A percentile compares a stretch with the other conserved stretches of the same genome.
Evolutionary conservation across 2,113 vertebrate species (phyloP).

Genomic region (Eupsittula cactorum): DNA sequence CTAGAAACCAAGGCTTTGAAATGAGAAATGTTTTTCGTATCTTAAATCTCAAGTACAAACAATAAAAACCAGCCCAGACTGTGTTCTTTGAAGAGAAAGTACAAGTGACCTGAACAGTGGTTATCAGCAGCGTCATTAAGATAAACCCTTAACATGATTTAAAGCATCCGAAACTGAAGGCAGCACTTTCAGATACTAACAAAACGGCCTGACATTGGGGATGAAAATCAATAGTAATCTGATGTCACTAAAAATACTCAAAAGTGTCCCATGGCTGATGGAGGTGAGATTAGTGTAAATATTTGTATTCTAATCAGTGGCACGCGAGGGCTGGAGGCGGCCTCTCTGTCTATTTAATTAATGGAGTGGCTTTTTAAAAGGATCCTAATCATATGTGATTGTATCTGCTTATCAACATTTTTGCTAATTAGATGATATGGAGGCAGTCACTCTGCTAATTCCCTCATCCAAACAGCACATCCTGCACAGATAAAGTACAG

Average conservation of each 20-base stretch:
- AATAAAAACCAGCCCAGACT: slow-evolving; percentile 71
- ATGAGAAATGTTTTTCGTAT: slow-evolving; percentile 77
- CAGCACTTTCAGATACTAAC: slow-evolving; percentile 78
- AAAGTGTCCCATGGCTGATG: slow-evolving; percentile 75
- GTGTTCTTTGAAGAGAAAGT: slow-evolving; percentile 71
- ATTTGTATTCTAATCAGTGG: slow-evolving; percentile 80
- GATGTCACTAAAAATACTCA: slow-evolving; percentile 76
- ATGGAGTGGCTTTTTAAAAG: slow-evolving; percentile 88
- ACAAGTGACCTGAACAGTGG: slow-evolving; percentile 77
- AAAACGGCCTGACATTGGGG: slow-evolving; percentile 74
- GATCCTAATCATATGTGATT: slow-evolving; percentile 86
- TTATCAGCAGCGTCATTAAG: slow-evolving; percentile 80
- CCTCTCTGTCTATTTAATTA: slow-evolving; percentile 85
- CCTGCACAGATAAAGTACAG: slow-evolving; percentile 79
- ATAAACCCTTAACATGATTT: slow-evolving; percentile 79
- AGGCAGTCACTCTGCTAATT: slow-evolving; percentile 81
- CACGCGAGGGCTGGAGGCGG: slow-evolving; percentile 76
- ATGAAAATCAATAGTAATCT: slow-evolving; percentile 80
- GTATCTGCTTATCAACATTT: slow-evolving; percentile 86
- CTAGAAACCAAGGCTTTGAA: slow-evolving; percentile 80
- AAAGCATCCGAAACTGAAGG: slow-evolving; percentile 77
- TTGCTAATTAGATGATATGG: slow-evolving; percentile 87
- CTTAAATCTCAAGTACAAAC: slow-evolving; percentile 78
- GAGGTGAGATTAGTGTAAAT: slow-evolving; percentile 79
- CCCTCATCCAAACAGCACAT: slow-evolving; percentile 80